These are phyloP conservation scores for Nemopilema nomurai DNA, from an alignment of 30 jellyfish, hydroid and myxozoan species.

Conservation along the genomic window DNA sequence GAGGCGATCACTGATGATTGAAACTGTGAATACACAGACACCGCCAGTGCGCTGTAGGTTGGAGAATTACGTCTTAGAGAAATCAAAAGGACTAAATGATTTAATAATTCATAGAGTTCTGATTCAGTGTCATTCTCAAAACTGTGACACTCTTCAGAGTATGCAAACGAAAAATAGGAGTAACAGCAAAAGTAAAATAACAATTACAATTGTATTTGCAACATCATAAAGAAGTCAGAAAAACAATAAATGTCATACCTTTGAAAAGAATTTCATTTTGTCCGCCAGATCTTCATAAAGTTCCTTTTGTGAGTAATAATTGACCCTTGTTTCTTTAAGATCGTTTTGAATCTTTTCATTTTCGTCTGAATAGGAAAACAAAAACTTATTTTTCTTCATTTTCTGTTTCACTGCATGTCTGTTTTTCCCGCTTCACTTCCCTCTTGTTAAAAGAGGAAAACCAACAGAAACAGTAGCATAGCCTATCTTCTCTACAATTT, in stretches of 20 bases:
- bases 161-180: neutral
- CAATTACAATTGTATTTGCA: too few species aligned
- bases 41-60: too few species aligned
- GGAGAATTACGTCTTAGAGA: too few species aligned
- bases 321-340: conserved; percentile 66
- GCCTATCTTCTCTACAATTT: too few species aligned
- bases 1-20: too few species aligned
- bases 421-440: too few species aligned
- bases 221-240: neutral
- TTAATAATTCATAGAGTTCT: neutral
- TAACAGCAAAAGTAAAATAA: neutral
- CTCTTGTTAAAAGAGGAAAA: too few species aligned
- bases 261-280: conserved; percentile 77
- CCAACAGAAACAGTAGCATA: too few species aligned
- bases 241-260: conserved; percentile 26
- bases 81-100: too few species aligned
- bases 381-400: too few species aligned
- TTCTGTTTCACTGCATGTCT: too few species aligned
- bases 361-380: conserved; percentile 52
- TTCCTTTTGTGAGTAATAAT: conserved; percentile 66
- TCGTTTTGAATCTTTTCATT: conserved; percentile 64
- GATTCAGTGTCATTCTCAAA: neutral
- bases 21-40: too few species aligned
- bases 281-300: conserved; percentile 69
- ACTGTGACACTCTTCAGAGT: neutral